Evolutionary conservation across 2,113 vertebrate genomes (phyloP), one percentile per base, ranked within the genome.

Genomic region (Pterocles gutturalis): DNA sequence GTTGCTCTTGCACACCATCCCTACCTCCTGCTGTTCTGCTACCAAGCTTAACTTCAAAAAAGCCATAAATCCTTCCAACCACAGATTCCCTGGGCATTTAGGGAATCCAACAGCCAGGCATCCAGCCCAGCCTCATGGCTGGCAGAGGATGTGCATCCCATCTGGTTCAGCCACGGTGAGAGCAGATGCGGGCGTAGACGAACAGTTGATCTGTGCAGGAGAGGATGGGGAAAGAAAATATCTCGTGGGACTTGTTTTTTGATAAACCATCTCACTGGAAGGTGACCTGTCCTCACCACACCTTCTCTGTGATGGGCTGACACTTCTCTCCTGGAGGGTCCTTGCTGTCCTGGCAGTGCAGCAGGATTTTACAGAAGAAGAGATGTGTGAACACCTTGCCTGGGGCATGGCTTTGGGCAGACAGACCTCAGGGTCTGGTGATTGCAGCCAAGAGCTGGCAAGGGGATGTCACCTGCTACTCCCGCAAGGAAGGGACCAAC

Each of bases 161-260:
- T 1, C 34, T 43, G 54, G 9, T 26, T 51, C 83, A 53, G 75
- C 15, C 2, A 1, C 0, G 3, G n/a, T 24, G 58, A 5, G 8
- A 60, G n/a, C 0, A 34, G 55, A 11, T 29, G 29, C 17, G 65
- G 84, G 22, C 14, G 20, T 0, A 14, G 53, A 10, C 6, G 8
- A 53, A 5, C 4, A 17, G 65, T 6, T 9, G 51, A 64, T 48
- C 34, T 57, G 48, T 4, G 26, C 41, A 46, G 82, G 73, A 77
- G 41, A 29, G 16, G 41, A 38, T 13, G 77, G 5, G 61, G 70
- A 38, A 38, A 66, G 79, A 41, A 88, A 48, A 58, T 17, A 29
- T 9, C 55, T 13, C 1, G 3, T 17, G 86, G 60, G 46, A 7
- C 5, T 1, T 17, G 33, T 38, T 5, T 5, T 45, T 57, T 53